Evolutionary conservation across 2,113 vertebrate genomes (phyloP).

Genomic region (Hystrix brachyura): DNA sequence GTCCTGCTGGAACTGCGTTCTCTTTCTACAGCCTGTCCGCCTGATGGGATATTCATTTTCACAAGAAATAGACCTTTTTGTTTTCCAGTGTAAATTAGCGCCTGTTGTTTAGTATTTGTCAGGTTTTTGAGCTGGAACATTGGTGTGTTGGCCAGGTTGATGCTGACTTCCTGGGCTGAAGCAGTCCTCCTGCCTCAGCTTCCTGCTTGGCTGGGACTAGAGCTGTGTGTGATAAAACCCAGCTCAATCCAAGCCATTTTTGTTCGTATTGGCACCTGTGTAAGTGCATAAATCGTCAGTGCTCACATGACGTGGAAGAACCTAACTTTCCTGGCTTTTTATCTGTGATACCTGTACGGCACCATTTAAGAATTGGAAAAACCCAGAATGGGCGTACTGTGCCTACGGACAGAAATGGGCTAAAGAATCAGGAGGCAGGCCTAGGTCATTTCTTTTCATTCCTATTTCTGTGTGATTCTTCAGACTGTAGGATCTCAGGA

Average conservation of each 20-base stretch:
- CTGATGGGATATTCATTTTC: background rate
- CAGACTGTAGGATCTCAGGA: background rate
- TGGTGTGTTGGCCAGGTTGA: background rate
- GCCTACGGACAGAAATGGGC: background rate
- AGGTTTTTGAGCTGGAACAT: too few relatives aligned
- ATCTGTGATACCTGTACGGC: background rate
- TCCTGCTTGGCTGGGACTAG: background rate
- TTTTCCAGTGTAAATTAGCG: background rate
- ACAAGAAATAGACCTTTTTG: background rate
- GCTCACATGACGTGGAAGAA: background rate
- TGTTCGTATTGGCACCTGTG: background rate
- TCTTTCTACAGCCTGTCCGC: background rate
- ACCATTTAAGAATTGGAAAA: background rate
- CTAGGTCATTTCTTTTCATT: constrained; percentile 14
- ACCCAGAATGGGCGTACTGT: background rate
- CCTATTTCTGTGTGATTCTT: constrained; percentile 15
- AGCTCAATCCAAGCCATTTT: background rate
- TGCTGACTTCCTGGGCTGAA: background rate
- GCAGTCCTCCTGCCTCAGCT: background rate
- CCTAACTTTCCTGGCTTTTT: background rate
- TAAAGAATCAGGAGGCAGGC: background rate
- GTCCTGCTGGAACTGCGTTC: background rate
- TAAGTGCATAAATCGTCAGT: background rate
- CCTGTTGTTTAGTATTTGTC: background rate
- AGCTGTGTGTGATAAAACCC: background rate